Evolutionary conservation across 1,140 invertebrate genomes (phyloP), one percentile per base, ranked within the genome.

Genomic region (Sminthurinus signatus): DNA sequence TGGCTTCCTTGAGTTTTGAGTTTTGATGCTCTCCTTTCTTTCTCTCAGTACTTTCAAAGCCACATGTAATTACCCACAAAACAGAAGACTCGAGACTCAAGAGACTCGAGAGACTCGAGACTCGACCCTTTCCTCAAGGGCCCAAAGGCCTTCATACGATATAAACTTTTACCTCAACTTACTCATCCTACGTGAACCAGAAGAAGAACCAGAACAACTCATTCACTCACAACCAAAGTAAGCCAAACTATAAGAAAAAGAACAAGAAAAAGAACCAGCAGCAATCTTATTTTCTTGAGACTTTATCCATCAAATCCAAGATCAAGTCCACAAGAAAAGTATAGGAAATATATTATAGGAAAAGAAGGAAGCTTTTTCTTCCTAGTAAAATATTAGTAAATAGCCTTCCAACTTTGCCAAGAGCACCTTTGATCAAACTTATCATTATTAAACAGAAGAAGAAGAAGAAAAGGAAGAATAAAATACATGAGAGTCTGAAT

Each of bases 341-440:
- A n/a, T n/a, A n/a, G n/a, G n/a, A n/a, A n/a, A n/a, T n/a, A 29
- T 36, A 36, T 36, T 36, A 36, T 36, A 36, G 5, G 28, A 25
- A 21, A 55, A 31, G 21, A 55, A 23, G 27, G n/a, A 36, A 32
- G 12, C 31, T 21, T 8, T 46, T 23, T 46, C n/a, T n/a, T n/a
- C n/a, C n/a, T n/a, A n/a, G 32, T 36, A 36, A 36, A 36, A n/a
- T n/a, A n/a, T n/a, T 36, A 36, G 32, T 36, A 36, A 36, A 36
- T 5, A 36, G 32, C n/a, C n/a, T n/a, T n/a, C n/a, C n/a, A n/a
- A n/a, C 39, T 25, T 67, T 42, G 60, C 66, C 66, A 68, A 61
- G 44, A 63, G 61, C 66, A 60, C 57, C 39, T 29, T 23, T 15
- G 66, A 68, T 68, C 66, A 68, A 65, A 60, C 27, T 68, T 64